Evolutionary conservation across 2,888 invertebrate genomes (phyloP), one percentile per base, ranked within the genome.

Genomic region (Protula sp.): DNA sequence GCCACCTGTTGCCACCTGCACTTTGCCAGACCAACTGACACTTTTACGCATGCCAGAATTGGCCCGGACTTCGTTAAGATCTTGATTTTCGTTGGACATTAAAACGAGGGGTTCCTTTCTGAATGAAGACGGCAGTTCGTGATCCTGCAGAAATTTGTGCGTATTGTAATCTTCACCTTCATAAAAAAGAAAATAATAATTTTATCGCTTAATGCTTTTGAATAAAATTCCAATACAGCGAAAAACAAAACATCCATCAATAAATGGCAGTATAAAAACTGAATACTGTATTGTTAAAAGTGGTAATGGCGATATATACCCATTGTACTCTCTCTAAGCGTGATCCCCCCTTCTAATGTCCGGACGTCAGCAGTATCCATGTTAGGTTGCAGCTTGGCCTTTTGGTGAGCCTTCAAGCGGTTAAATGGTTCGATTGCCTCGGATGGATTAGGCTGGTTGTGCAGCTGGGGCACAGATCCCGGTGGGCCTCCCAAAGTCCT

Each of bases 141-240:
- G 66, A 38, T 79, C 77, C 66, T 80, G 79, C 27, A 79, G 67
- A 65, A 77, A 80, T 61, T 75, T 78, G 50, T 64, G 62, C 3
- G 73, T 73, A 67, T 76, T 79, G 66, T 74, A 79, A 57, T 67
- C 68, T 29, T 71, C 72, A 2, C 75, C 77, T 62, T 72, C 19
- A 14, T 38, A 38, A 38, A 38, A 38, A 38, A 14, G 38, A 38
- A 38, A n/a, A n/a, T n/a, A n/a, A n/a, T n/a, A n/a, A n/a, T n/a
- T n/a, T n/a, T n/a, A n/a, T n/a, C n/a, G n/a, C n/a, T n/a, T n/a
- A n/a, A n/a, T n/a, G n/a, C n/a, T n/a, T n/a, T n/a, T n/a, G n/a
- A 71, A 19, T 14, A 14, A 45, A 14, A 14, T 45, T 14, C 19
- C 45, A 19, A 45, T 45, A n/a, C n/a, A n/a, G n/a, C n/a, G n/a